Percentiles rank a stretch among this genome's conserved stretches.
Evolutionary conservation across 1,140 invertebrate species (phyloP).

Genomic region (Dreissena polymorpha): DNA sequence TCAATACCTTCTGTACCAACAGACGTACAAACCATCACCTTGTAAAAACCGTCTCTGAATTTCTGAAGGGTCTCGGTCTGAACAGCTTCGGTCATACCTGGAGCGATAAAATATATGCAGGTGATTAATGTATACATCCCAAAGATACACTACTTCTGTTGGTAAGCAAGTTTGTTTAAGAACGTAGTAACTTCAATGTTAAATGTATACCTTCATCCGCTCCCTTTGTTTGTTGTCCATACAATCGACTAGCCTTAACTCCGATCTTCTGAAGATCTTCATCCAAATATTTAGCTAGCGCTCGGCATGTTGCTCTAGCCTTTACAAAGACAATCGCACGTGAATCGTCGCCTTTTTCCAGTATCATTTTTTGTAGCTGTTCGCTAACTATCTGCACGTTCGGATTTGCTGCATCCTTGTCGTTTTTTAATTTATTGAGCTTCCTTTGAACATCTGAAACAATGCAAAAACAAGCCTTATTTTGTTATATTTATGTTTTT

Average conservation of each 20-base stretch:
- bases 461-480: too few species aligned
- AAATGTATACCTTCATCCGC: conserved; percentile 20
- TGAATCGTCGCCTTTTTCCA: conserved; percentile 13
- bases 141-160: too few species aligned
- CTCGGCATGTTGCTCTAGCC: conserved; percentile 26
- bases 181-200: too few species aligned
- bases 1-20: too few species aligned
- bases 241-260: conserved; percentile 8
- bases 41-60: too few species aligned
- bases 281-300: conserved; percentile 28
- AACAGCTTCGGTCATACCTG: too few species aligned
- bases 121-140: too few species aligned
- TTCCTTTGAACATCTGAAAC: conserved; percentile 18
- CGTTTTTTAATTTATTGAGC: background rate
- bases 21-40: too few species aligned
- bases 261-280: conserved; percentile 5
- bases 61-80: too few species aligned
- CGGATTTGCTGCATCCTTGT: background rate
- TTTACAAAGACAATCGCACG: conserved; percentile 41
- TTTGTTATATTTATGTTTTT: too few species aligned
- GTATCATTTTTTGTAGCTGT: conserved; percentile 2
- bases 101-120: too few species aligned
- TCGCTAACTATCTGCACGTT: conserved; percentile 23
- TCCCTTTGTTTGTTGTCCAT: conserved; percentile 14
- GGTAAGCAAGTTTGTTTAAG: background rate